Percentiles rank a stretch among this genome's conserved stretches.
Conservation (phyloP, 2,113 vertebrate genomes). For the Mobula hypostoma region DNA sequence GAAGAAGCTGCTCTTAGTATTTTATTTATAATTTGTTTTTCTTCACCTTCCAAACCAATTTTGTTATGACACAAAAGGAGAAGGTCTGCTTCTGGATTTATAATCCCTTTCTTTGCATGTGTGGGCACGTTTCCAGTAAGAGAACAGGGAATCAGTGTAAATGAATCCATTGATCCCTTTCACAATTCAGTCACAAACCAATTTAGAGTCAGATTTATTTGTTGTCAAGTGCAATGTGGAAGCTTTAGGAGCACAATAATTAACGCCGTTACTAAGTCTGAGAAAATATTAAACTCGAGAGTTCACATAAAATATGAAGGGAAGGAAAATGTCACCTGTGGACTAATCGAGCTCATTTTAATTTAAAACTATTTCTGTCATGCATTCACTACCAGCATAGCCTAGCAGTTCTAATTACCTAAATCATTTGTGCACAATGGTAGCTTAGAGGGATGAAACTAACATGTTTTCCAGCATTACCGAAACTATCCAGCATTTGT, state of each 20-base stretch:
- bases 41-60: slow-evolving; percentile 48
- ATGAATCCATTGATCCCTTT: slow-evolving; percentile 79
- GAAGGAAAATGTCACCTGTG: slow-evolving; percentile 20
- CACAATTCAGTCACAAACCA: slow-evolving; percentile 62
- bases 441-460: neutral
- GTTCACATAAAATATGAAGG: slow-evolving; percentile 40
- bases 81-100: slow-evolving; percentile 54
- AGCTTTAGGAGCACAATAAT: slow-evolving; percentile 56
- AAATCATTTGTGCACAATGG: neutral
- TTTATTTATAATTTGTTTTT: slow-evolving; percentile 57
- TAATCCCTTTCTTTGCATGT: slow-evolving; percentile 76
- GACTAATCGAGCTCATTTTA: neutral
- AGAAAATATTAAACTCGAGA: slow-evolving; percentile 46
- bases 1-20: slow-evolving; percentile 40
- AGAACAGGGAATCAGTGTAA: slow-evolving; percentile 62
- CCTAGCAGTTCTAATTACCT: neutral
- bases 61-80: slow-evolving; percentile 47
- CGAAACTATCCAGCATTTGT: neutral
- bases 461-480: neutral
- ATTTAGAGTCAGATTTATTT: slow-evolving; percentile 67
- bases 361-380: slow-evolving; percentile 5
- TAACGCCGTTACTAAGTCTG: slow-evolving; percentile 54
- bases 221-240: slow-evolving; percentile 63
- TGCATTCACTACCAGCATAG: neutral
- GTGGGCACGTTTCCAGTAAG: slow-evolving; percentile 60